Percentiles rank a stretch among this genome's conserved stretches.
phyloP scores from a whole-genome alignment of 2,888 invertebrate species.

The Seira ritae region DNA sequence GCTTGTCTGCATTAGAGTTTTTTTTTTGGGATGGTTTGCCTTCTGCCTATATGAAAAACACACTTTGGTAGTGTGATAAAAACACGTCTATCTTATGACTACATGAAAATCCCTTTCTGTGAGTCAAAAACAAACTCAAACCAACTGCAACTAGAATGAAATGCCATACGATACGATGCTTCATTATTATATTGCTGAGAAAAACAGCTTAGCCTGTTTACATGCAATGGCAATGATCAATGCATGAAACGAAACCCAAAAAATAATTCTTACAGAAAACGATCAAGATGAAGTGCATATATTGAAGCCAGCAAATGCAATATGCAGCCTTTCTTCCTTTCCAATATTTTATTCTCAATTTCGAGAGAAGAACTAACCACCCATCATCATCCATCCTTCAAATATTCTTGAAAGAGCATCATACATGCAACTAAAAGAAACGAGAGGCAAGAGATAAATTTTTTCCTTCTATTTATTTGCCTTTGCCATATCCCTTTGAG shows the following conservation, averaged over 20 bases:
- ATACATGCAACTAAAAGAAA: constrained; percentile 24
- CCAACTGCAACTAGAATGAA: constrained; percentile 43
- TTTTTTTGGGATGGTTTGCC: background rate
- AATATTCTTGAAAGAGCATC: constrained; percentile 45
- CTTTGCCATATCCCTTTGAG: constrained; percentile 12
- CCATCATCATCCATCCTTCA: constrained; percentile 58
- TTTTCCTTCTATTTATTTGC: constrained; percentile 40
- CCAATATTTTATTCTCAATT: constrained; percentile 34
- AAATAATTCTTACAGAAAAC: constrained; percentile 45
- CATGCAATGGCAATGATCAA: constrained; percentile 33
- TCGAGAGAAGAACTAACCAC: constrained; percentile 35
- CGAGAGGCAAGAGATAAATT: constrained; percentile 31
- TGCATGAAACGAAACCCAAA: constrained; percentile 39
- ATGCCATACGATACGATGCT: background rate
- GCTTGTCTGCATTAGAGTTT: background rate
- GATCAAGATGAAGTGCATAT: constrained; percentile 33
- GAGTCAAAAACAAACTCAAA: constrained; percentile 26
- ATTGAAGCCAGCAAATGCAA: constrained; percentile 34
- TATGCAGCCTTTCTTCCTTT: constrained; percentile 32
- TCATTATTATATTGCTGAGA: too few relatives aligned
- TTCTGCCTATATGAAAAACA: too few relatives aligned
- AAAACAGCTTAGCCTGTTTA: background rate
- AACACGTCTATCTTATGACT: constrained; percentile 1
- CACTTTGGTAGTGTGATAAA: background rate
- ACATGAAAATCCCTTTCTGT: background rate